These are phyloP conservation scores for Tragulus kanchil DNA, from an alignment of 2,113 vertebrate species.

Conservation along the genomic window DNA sequence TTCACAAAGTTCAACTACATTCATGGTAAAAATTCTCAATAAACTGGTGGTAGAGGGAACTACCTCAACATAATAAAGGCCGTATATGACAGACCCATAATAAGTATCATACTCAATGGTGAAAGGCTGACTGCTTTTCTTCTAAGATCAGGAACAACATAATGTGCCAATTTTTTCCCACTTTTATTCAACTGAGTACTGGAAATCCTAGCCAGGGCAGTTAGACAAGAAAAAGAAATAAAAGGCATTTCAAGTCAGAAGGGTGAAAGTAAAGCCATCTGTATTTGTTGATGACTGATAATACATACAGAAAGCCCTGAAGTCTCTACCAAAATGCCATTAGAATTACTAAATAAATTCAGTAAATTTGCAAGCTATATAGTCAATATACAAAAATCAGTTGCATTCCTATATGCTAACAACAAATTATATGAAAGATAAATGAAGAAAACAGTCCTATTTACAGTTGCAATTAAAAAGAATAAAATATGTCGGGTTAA, in stretches of 20 bases:
- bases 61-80: not conserved
- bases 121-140: not conserved
- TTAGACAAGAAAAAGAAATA: not conserved
- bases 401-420: not conserved
- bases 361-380: not conserved
- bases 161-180: not conserved
- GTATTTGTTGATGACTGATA: not conserved
- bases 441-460: not conserved
- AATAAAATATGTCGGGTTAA: not conserved
- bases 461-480: not conserved
- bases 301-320: not conserved
- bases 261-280: not conserved
- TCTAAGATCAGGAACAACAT: not conserved
- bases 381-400: not conserved
- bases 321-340: not conserved
- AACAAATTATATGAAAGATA: not conserved
- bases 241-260: not conserved
- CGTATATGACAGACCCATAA: not conserved
- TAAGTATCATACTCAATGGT: not conserved
- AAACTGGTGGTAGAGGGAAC: not conserved
- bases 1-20: not conserved
- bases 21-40: not conserved
- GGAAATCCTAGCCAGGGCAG: not conserved
- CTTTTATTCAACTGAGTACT: not conserved
- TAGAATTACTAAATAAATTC: not conserved